Conservation (phyloP, 2,888 invertebrate species). For the Mycalesis mineus region DNA sequence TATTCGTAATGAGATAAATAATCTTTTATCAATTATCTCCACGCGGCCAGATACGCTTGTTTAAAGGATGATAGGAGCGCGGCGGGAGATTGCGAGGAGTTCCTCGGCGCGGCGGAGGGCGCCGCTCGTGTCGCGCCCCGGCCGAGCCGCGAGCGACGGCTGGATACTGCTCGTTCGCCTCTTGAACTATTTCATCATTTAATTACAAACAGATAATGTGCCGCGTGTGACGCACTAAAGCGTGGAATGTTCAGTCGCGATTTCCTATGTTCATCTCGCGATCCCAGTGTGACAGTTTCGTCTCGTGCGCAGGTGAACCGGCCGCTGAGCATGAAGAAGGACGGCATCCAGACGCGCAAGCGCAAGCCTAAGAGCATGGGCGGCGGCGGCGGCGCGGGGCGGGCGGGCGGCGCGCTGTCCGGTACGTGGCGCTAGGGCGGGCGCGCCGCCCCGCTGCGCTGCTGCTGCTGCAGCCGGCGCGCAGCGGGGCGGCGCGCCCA, state of each 20-base stretch:
- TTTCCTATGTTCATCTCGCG: no score
- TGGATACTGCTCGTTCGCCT: no score
- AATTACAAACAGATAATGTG: no score
- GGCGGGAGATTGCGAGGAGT: slow-evolving; percentile 65
- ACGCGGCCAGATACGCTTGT: slow-evolving; percentile 71
- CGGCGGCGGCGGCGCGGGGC: slow-evolving; percentile 41
- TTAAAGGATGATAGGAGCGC: slow-evolving; percentile 73
- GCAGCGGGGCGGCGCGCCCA: not conserved
- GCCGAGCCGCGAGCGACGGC: not conserved
- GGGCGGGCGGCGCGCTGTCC: slow-evolving; percentile 49
- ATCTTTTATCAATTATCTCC: slow-evolving; percentile 78
- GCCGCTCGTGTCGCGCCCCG: slow-evolving; percentile 30
- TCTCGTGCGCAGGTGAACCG: slow-evolving; percentile 86
- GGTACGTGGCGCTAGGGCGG: slow-evolving; percentile 51
- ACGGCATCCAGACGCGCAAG: slow-evolving; percentile 98
- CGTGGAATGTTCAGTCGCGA: no score
- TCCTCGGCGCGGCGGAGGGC: slow-evolving; percentile 46
- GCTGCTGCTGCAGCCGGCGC: no score
- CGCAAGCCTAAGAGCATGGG: slow-evolving; percentile 89
- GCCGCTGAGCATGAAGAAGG: slow-evolving; percentile 98
- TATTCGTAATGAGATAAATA: slow-evolving; percentile 79
- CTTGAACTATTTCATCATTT: no score
- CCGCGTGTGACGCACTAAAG: no score
- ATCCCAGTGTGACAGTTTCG: no score
- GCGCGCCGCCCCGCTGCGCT: no score